Evolutionary conservation across 2,797 vertebrate genomes (phyloP), one percentile per base, ranked within the genome.

Genomic region (Oreochromis grahami): DNA sequence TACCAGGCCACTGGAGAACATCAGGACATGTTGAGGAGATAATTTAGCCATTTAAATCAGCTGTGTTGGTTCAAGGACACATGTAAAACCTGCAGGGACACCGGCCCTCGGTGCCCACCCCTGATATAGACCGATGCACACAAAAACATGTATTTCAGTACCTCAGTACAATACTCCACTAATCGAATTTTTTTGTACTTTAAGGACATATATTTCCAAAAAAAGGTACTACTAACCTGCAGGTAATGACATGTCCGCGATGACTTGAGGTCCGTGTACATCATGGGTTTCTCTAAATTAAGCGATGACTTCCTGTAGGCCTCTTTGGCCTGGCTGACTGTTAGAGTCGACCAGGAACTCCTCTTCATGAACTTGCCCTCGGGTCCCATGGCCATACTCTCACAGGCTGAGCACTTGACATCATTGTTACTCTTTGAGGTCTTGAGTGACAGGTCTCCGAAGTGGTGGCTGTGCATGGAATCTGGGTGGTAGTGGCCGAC

Each of bases 291-390:
- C 92, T 99, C 98, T 92, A 99, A 94, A 95, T 99, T 98, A 84
- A 99, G 97, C 3, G 98, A 99, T 92, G 98, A 98, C 95, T 99
- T 99, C 93, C 98, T 97, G 84, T 98, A 99, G 50, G 98, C 98
- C 96, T 99, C 99, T 96, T 99, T 99, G 82, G 98, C 99, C 96
- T 99, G 98, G 96, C 99, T 99, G 92, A 99, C 99, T 4, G 98
- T 99, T 63, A 99, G 97, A 0, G 99, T 99, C 43, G 98, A 99
- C 99, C 99, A 99, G 86, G 99, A 99, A 94, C 98, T 99, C 91
- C 98, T 97, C 96, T 99, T 99, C 97, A 98, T 97, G 81, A 98
- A 98, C 95, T 98, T 98, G 80, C 98, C 94, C 65, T 99, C 98
- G 0, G 99, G 98, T 11, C 97, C 97, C 96, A 98, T 96, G 81